Base-by-base conservation (phyloP, 2,888 invertebrate species). In the Athrips mouffetella region DNA sequence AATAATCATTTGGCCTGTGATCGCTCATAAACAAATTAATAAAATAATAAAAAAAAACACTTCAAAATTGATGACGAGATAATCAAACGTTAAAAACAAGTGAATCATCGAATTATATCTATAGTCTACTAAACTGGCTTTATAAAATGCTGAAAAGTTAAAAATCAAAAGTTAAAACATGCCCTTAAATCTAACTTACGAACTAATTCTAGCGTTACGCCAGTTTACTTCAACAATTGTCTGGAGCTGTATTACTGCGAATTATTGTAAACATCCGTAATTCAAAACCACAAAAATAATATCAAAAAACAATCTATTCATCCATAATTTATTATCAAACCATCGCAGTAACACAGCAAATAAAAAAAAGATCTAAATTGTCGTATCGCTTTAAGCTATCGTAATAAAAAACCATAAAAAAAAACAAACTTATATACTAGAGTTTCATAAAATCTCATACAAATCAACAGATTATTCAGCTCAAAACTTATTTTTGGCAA, bases 171-270 rank as follows among this genome's bases (percentile, higher is more conserved):
- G 78, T 65, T 71, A 71, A 72, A 72, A 70, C 72, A 71, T 71
- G 70, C 72, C 54, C 59, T 62, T 53, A 55, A 47, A 21, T 20
- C 63, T 67, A 73, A 62, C 69, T 67, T 75, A 73, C 57, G 52
- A 50, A 44, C 58, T 67, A 67, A 57, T 59, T 55, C 55, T 42
- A 15, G 76, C 73, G 40, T 65, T 60, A 21, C 63, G 73, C 76
- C 73, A 48, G 78, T 83, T 87, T 78, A 86, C 85, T 82, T 80
- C 87, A 88, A 87, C 87, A 86, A 86, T 77, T 75, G 71, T 73
- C 72, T 74, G 10, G 4, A 8, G 27, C 31, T 20, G 60, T 65
- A 58, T 23, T 40, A 15, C 44, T 31, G 30, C 44, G 31, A 44
- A 29, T 15, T 1, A 30, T 29, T 37, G 3, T 10, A 4, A n/a